Percentiles rank a stretch among this genome's conserved stretches.
Conservation (phyloP, 2,888 invertebrate species). For the Ametastegia equiseti region DNA sequence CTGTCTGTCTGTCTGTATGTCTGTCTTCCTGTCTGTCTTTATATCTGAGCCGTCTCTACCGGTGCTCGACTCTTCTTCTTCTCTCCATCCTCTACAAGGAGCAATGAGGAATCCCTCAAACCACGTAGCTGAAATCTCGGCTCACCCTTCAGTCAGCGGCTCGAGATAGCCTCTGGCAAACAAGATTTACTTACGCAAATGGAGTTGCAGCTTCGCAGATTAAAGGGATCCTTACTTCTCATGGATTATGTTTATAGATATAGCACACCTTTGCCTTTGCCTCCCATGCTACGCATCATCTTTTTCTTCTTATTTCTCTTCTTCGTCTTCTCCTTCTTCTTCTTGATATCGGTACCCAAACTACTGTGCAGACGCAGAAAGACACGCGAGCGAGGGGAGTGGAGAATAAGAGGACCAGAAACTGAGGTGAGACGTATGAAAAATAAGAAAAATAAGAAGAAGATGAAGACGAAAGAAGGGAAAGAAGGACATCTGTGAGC, state of each 20-base stretch:
- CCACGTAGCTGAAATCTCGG: constrained; percentile 42
- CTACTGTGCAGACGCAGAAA: background rate
- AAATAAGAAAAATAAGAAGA: background rate
- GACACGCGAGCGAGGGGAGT: background rate
- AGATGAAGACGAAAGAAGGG: background rate
- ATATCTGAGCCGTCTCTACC: constrained; percentile 12
- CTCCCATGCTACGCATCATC: background rate
- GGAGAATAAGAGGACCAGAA: background rate
- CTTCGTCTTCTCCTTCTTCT: no score
- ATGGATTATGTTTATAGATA: constrained; percentile 53
- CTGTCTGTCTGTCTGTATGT: constrained; percentile 19
- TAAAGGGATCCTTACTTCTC: constrained; percentile 47
- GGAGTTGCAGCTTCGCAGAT: constrained; percentile 49
- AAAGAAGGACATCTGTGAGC: background rate
- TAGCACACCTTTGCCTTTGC: background rate
- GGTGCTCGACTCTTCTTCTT: constrained; percentile 31
- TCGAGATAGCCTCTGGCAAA: constrained; percentile 49
- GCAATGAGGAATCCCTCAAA: constrained; percentile 12
- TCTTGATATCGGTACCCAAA: background rate
- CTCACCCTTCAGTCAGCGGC: constrained; percentile 45
- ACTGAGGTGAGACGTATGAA: background rate
- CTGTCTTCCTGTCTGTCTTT: background rate
- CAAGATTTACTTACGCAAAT: constrained; percentile 52
- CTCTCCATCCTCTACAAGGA: background rate
- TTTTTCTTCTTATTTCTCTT: no score